Conservation (phyloP, 2,113 vertebrate genomes). For the Micronycteris hirsuta region DNA sequence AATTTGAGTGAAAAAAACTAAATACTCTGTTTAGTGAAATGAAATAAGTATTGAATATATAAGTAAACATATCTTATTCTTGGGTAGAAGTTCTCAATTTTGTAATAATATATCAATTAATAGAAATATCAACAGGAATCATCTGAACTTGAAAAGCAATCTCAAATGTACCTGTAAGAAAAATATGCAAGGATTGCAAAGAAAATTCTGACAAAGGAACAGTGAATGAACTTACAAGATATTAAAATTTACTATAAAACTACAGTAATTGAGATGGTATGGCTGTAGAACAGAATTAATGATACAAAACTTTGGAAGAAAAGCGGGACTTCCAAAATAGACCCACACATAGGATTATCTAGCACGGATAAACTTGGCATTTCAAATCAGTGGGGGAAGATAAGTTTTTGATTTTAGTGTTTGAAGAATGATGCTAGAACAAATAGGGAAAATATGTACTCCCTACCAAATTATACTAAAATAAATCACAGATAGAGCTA, state of each 20-base stretch:
- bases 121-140: background rate
- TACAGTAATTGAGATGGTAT: background rate
- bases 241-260: background rate
- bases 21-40: background rate
- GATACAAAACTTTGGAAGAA: background rate
- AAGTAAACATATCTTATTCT: conserved; percentile 3
- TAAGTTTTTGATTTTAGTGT: background rate
- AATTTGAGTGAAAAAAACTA: background rate
- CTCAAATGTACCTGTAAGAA: background rate
- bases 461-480: background rate
- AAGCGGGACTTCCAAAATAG: background rate
- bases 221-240: background rate
- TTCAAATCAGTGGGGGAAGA: background rate
- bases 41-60: background rate
- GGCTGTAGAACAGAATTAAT: background rate
- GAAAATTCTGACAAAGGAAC: background rate
- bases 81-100: background rate
- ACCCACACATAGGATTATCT: background rate
- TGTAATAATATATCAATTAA: background rate
- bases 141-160: conserved; percentile 22
- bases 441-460: background rate
- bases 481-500: background rate
- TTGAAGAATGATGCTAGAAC: background rate
- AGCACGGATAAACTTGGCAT: background rate
- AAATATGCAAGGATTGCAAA: background rate